phyloP scores from a whole-genome alignment of 37 sponge, comb jelly and placozoan genomes.

The Geodia barretti region DNA sequence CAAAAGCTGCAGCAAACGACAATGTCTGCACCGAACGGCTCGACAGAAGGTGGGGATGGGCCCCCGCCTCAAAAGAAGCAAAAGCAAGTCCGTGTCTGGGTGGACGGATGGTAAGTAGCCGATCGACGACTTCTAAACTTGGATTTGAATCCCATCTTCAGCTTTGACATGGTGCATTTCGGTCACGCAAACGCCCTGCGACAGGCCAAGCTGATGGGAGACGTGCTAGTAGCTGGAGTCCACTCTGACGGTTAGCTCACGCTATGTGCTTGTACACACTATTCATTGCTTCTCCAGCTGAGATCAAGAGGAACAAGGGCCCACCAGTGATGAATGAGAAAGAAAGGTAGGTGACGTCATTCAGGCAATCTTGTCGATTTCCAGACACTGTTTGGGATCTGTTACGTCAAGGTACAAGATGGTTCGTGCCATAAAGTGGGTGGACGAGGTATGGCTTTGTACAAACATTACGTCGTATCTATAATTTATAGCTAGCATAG shows the following conservation, averaged over 20 bases:
- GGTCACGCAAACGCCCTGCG: conserved; percentile 96
- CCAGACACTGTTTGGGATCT: too few species aligned
- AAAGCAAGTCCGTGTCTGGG: conserved; percentile 79
- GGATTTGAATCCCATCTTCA: conserved; percentile 2
- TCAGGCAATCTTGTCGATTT: too few species aligned
- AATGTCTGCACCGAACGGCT: neutral
- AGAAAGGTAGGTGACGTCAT: conserved; percentile 88
- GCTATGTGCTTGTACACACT: neutral
- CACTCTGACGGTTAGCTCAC: conserved; percentile 86
- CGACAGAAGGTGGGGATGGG: neutral
- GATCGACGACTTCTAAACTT: neutral
- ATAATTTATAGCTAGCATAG: too few species aligned
- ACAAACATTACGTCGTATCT: too few species aligned
- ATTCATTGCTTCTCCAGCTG: conserved; percentile 43
- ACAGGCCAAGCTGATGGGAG: conserved; percentile 95
- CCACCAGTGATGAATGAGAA: conserved; percentile 92
- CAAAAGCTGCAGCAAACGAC: neutral
- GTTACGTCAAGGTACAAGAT: conserved; percentile 72
- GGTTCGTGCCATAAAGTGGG: conserved; percentile 95
- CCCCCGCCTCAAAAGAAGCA: conserved; percentile 35
- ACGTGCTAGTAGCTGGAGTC: conserved; percentile 86
- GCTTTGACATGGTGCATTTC: conserved; percentile 95
- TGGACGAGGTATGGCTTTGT: conserved; percentile 94
- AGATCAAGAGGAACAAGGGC: conserved; percentile 77
- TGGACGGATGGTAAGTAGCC: conserved; percentile 88